Conservation (phyloP, 2,888 invertebrate species). For the Amphipyra berbera region DNA sequence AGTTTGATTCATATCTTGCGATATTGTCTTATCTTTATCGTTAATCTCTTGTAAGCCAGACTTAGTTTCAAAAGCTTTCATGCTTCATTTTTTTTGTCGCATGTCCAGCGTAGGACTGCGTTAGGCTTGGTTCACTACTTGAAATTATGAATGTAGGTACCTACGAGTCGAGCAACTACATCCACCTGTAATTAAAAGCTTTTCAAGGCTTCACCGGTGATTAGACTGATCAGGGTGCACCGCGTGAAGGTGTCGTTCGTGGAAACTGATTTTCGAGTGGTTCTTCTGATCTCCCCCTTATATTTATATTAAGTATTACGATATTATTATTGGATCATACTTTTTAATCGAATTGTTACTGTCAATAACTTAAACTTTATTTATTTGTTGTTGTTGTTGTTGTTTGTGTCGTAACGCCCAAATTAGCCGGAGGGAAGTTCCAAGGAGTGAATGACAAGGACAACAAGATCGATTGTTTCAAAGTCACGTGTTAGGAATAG, state of each 20-base stretch:
- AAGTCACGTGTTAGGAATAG: no score
- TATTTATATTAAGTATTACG: conserved; percentile 20
- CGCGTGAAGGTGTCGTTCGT: no score
- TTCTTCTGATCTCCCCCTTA: no score
- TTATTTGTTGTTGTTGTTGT: conserved; percentile 40
- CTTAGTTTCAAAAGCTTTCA: conserved; percentile 17
- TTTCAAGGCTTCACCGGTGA: no score
- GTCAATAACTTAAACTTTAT: conserved; percentile 35
- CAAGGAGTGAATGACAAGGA: not conserved
- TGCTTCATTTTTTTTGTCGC: not conserved
- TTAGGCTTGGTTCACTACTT: no score
- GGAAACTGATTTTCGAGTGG: no score
- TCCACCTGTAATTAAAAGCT: no score
- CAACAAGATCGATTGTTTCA: no score
- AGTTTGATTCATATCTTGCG: conserved; percentile 69
- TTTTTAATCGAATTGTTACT: conserved; percentile 19
- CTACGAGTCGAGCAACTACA: no score
- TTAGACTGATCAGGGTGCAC: no score
- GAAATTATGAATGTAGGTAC: no score
- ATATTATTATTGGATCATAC: conserved; percentile 7
- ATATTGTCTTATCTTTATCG: conserved; percentile 65
- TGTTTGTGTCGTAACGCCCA: conserved; percentile 12
- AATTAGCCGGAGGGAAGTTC: not conserved
- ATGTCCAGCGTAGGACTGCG: not conserved
- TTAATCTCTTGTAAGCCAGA: conserved; percentile 44